These are phyloP conservation scores for Gallinago media DNA, from an alignment of 2,113 vertebrate genomes.

Conservation along the genomic window DNA sequence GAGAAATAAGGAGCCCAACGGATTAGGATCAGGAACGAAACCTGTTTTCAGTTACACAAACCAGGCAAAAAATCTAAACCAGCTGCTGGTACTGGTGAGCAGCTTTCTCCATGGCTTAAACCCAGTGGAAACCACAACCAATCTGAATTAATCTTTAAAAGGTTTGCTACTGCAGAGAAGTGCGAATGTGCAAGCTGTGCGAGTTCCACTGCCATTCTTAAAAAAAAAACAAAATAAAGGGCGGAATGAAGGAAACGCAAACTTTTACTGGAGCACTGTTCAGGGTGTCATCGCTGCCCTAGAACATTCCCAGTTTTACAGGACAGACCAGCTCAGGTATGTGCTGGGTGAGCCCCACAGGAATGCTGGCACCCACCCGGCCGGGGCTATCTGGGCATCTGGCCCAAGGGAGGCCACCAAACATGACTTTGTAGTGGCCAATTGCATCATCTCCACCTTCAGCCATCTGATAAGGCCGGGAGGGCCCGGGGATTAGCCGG, in stretches of 20 bases:
- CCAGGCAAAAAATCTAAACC: not conserved
- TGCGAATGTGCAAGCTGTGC: not conserved
- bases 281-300: accelerated
- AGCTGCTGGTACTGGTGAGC: not conserved
- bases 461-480: constrained; percentile 65
- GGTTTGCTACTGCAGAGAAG: not conserved
- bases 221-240: not conserved
- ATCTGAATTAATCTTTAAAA: not conserved
- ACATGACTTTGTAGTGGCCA: constrained; percentile 64
- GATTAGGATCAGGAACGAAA: not conserved
- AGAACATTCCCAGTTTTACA: not conserved
- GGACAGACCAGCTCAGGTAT: constrained; percentile 9
- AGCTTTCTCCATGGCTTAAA: not conserved
- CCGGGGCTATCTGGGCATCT: constrained; percentile 3
- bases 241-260: not conserved
- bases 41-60: not conserved
- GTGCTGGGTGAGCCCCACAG: not conserved
- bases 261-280: accelerated
- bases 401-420: constrained; percentile 1
- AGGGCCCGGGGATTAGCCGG: constrained; percentile 54
- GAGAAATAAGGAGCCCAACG: not conserved
- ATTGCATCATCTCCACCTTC: constrained; percentile 71
- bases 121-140: not conserved
- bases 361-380: constrained; percentile 45
- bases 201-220: not conserved